These are phyloP conservation scores for Scytalopus superciliaris DNA, from an alignment of 2,113 vertebrate species.

Conservation along the genomic window DNA sequence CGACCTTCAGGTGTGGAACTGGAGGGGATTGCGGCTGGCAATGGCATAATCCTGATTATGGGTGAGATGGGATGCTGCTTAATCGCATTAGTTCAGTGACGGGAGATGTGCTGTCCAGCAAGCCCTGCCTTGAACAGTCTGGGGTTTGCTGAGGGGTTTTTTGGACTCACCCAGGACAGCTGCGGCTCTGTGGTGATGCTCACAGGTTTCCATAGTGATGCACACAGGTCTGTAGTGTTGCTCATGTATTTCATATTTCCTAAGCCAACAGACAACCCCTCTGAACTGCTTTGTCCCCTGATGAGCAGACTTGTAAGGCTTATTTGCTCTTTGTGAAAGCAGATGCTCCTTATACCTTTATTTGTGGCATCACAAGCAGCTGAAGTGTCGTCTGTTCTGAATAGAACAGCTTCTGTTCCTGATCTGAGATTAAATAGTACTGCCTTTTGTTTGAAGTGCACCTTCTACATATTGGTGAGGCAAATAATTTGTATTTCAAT, in stretches of 20 bases:
- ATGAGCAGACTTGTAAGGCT: neutral
- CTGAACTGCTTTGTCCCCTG: neutral
- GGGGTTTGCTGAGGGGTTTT: neutral
- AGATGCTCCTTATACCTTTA: neutral
- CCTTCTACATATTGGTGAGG: neutral
- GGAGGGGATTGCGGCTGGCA: fast-evolving
- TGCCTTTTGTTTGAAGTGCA: neutral
- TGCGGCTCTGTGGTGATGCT: neutral
- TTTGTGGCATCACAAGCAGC: neutral
- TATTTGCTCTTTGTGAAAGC: neutral
- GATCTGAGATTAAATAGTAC: neutral
- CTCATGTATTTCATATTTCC: neutral
- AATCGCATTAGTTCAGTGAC: neutral
- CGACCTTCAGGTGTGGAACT: fast-evolving
- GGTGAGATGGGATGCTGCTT: fast-evolving
- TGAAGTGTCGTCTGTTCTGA: neutral
- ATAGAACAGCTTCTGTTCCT: neutral
- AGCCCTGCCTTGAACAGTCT: fast-evolving
- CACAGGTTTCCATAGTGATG: neutral
- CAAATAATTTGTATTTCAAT: neutral
- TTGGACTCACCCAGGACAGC: fast-evolving
- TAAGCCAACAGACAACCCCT: neutral
- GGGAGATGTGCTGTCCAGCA: fast-evolving
- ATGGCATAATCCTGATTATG: fast-evolving
- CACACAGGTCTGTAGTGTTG: neutral